Evolutionary conservation across 2,888 invertebrate species (phyloP), one percentile per base, ranked within the genome.

Genomic region (Pelosia muscerda): DNA sequence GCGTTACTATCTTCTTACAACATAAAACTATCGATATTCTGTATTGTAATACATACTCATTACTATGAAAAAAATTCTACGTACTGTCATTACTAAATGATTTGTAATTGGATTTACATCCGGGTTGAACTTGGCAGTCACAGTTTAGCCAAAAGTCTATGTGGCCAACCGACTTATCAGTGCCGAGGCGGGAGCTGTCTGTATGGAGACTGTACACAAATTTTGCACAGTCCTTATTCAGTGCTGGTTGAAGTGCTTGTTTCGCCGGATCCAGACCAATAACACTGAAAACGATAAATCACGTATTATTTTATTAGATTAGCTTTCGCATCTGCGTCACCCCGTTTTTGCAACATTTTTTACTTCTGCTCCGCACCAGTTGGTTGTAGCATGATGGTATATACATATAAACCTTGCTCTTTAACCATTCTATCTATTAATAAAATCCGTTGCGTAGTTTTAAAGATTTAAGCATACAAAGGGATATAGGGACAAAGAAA

Each of bases 241-340:
- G n/a, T 1, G 9, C 19, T 1, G 34, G 23, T 34, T 23, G 0
- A 26, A 64, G 11, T 42, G 55, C 1, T 23, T 15, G 38, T 38
- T 25, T 55, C 13, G 64, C 56, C 2, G 57, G 22, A 64, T 64
- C 64, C 15, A 64, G 19, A 1, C 56, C 56, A 15, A 28, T 56
- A 8, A 64, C 23, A 19, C 64, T 64, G 2, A 11, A 53, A 61
- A 49, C 26, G 6, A 28, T 25, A 11, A 55, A 23, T 11, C 34
- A 34, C 13, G 13, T 23, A 25, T 55, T 55, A 25, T 55, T 25
- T 22, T 2, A 57, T 2, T 34, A 13, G 8, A n/a, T n/a, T n/a
- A n/a, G n/a, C n/a, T n/a, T n/a, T n/a, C n/a, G n/a, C n/a, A n/a
- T n/a, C n/a, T n/a, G n/a, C n/a, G n/a, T n/a, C n/a, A n/a, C n/a